A percentile compares a stretch with the other conserved stretches of the same genome.
Conservation (phyloP, 1,140 invertebrate species). For the Rhopalosiphum padi region DNA sequence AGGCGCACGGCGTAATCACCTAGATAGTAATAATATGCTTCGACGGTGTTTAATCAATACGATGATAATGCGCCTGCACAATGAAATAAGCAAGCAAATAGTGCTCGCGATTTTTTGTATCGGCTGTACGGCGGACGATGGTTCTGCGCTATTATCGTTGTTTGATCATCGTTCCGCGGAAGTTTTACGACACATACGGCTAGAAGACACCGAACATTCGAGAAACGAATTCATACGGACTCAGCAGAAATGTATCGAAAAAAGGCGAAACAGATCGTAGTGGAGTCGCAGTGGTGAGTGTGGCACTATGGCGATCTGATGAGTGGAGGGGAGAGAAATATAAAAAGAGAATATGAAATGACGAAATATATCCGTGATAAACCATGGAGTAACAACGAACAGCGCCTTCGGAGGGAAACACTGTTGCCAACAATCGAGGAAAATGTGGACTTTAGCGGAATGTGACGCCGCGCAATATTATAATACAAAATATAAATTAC, state of each 20-base stretch:
- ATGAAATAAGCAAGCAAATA: conserved; percentile 2
- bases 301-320: background rate
- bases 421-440: background rate
- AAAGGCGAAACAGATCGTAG: background rate
- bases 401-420: background rate
- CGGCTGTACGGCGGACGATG: background rate
- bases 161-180: background rate
- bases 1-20: conserved; percentile 31
- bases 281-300: background rate
- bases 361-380: conserved; percentile 43
- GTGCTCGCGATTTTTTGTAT: background rate
- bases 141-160: background rate
- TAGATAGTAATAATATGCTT: background rate
- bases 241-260: background rate
- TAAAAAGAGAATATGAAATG: conserved; percentile 40
- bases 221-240: background rate
- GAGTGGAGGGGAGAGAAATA: background rate
- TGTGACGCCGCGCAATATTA: background rate
- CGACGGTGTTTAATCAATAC: conserved; percentile 38
- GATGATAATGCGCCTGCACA: conserved; percentile 21
- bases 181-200: background rate
- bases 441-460: background rate
- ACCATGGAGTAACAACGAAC: conserved; percentile 37
- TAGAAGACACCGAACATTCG: background rate
- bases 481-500: no score